Percentiles rank a stretch among this genome's conserved stretches.
These are phyloP conservation scores for Dasysyrphus tricinctus DNA, from an alignment of 2,888 invertebrate species.

Conservation along the genomic window DNA sequence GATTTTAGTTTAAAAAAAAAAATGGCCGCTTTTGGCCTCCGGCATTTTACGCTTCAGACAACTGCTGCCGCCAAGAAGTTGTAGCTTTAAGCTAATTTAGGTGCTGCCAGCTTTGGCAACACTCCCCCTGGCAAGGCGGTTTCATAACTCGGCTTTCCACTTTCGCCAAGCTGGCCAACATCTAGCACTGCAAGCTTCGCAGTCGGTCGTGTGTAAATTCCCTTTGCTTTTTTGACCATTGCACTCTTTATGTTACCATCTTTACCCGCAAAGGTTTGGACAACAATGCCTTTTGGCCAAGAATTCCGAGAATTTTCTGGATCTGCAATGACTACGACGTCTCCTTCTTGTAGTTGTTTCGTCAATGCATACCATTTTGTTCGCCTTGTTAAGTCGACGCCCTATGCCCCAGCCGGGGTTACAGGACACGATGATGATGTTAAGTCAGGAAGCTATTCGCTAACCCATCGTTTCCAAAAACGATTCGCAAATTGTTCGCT, in stretches of 20 bases:
- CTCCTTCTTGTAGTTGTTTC: not conserved
- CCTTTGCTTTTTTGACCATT: no score
- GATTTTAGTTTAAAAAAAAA: no score
- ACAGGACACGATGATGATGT: no score
- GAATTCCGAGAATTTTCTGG: not conserved
- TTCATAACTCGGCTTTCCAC: slow-evolving; percentile 3
- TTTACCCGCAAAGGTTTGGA: no score
- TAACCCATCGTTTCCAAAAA: not conserved
- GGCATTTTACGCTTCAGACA: no score
- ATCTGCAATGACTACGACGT: not conserved
- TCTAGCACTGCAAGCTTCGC: slow-evolving; percentile 1
- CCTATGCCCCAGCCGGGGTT: no score
- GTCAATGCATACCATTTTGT: not conserved
- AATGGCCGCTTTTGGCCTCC: no score
- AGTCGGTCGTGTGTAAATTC: no score
- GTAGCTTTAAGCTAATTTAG: not conserved
- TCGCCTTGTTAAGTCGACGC: not conserved
- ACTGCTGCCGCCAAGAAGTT: no score
- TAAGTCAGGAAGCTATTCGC: not conserved
- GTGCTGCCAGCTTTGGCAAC: not conserved
- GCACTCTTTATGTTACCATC: no score
- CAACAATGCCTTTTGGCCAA: no score
- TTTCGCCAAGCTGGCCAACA: slow-evolving; percentile 15
- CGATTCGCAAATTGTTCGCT: not conserved
- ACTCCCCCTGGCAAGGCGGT: slow-evolving; percentile 17